phyloP scores from a whole-genome alignment of 2,888 invertebrate genomes.

The Bombylius major region DNA sequence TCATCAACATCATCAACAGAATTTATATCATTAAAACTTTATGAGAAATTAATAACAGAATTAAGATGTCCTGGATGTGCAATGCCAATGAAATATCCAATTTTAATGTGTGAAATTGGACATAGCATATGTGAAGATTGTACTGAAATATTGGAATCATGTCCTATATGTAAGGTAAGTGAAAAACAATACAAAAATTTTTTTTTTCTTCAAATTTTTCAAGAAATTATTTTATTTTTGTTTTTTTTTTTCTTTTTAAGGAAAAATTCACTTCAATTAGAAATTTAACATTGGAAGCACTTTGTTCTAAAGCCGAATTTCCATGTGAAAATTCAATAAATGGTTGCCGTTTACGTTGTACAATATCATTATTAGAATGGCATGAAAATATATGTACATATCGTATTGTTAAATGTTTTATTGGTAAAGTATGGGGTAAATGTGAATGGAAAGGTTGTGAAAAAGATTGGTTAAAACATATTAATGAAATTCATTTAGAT shows the following conservation, averaged over 20 bases:
- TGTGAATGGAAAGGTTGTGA: conserved; percentile 48
- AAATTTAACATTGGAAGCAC: conserved; percentile 44
- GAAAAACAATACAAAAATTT: neutral
- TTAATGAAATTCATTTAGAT: conserved; percentile 41
- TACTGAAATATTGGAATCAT: conserved; percentile 27
- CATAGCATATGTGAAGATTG: conserved; percentile 34
- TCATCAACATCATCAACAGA: neutral
- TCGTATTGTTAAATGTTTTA: conserved; percentile 34
- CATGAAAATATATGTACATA: conserved; percentile 38
- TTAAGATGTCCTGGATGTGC: conserved; percentile 36
- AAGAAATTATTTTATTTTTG: neutral
- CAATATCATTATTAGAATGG: conserved; percentile 40
- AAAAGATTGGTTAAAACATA: conserved; percentile 49
- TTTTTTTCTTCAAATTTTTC: neutral
- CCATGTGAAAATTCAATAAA: conserved; percentile 41
- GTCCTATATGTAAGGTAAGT: conserved; percentile 33
- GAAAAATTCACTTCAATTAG: conserved; percentile 43
- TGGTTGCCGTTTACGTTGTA: conserved; percentile 45
- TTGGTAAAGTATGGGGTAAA: conserved; percentile 38
- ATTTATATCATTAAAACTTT: conserved; percentile 25
- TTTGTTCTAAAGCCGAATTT: conserved; percentile 47
- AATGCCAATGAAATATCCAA: conserved; percentile 31
- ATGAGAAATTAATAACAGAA: conserved; percentile 32
- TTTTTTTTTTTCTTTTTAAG: conserved; percentile 27
- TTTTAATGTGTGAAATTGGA: conserved; percentile 30